phyloP scores from a whole-genome alignment of 2,113 vertebrate species.

The Solea senegalensis region DNA sequence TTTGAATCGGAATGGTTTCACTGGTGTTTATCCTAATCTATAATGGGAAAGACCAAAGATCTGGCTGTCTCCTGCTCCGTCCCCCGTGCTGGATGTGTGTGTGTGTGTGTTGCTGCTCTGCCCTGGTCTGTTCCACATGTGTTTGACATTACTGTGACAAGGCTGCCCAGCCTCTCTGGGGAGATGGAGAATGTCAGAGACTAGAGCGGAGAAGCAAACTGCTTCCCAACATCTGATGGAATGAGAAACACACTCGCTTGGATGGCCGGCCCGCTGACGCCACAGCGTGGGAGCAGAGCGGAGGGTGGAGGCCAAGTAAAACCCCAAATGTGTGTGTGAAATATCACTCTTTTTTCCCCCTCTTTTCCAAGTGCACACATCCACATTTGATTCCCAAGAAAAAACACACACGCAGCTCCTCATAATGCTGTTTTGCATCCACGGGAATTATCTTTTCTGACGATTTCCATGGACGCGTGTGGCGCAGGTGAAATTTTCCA shows the following conservation, averaged over 20 bases:
- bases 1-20: slow-evolving; percentile 56
- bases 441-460: slow-evolving; percentile 33
- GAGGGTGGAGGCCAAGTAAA: slow-evolving; percentile 71
- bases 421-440: slow-evolving; percentile 27
- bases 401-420: neutral
- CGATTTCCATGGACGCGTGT: slow-evolving; percentile 1
- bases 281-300: slow-evolving; percentile 78
- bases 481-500: slow-evolving; percentile 30
- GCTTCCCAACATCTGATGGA: slow-evolving; percentile 85
- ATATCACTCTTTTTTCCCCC: slow-evolving; percentile 35
- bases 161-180: slow-evolving; percentile 77
- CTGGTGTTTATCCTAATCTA: slow-evolving; percentile 59
- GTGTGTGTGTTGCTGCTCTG: slow-evolving; percentile 37
- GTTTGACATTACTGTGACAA: slow-evolving; percentile 87
- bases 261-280: slow-evolving; percentile 67
- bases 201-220: slow-evolving; percentile 69
- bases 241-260: slow-evolving; percentile 77
- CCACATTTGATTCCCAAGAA: slow-evolving; percentile 30
- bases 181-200: slow-evolving; percentile 82
- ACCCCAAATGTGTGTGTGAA: slow-evolving; percentile 66
- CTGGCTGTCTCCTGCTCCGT: slow-evolving; percentile 34
- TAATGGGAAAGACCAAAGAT: slow-evolving; percentile 63
- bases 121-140: slow-evolving; percentile 80
- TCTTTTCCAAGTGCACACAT: slow-evolving; percentile 23
- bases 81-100: slow-evolving; percentile 18